These are phyloP conservation scores for Drosophila nannoptera DNA, from an alignment of 1,140 invertebrate species.

Conservation along the genomic window DNA sequence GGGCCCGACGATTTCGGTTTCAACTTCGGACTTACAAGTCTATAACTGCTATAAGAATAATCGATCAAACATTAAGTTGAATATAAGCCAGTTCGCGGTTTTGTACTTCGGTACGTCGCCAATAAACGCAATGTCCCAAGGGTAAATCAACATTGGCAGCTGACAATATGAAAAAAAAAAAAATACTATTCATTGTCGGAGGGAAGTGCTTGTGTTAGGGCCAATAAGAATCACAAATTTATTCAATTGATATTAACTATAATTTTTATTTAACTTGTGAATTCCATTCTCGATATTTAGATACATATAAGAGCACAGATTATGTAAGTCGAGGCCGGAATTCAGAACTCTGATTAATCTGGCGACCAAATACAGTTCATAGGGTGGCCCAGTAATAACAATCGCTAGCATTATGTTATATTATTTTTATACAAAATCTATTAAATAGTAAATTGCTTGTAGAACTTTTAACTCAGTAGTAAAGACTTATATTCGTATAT, in stretches of 20 bases:
- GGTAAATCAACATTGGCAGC: too few species aligned
- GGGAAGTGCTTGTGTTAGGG: too few species aligned
- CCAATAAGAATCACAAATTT: not conserved
- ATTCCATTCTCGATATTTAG: constrained; percentile 2
- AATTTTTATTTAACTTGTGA: constrained; percentile 22
- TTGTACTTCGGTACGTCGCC: not conserved
- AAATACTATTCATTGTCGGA: too few species aligned
- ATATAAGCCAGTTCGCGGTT: not conserved
- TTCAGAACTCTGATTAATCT: constrained; percentile 16
- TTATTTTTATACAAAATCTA: constrained; percentile 52
- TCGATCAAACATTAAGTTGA: not conserved
- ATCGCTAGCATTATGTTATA: constrained; percentile 36
- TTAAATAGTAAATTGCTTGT: constrained; percentile 74
- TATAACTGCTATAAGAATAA: not conserved
- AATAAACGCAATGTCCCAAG: not conserved
- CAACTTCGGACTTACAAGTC: too few species aligned
- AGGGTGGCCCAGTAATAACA: constrained; percentile 30
- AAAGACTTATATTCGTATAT: constrained; percentile 46
- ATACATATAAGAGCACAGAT: not conserved
- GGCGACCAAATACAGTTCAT: constrained; percentile 18
- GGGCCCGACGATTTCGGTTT: too few species aligned
- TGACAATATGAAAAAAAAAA: not conserved
- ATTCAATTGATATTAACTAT: not conserved
- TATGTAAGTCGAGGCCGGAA: constrained; percentile 10
- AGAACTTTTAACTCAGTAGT: constrained; percentile 36